phyloP scores from a whole-genome alignment of 2,113 vertebrate genomes.

The Egretta garzetta region DNA sequence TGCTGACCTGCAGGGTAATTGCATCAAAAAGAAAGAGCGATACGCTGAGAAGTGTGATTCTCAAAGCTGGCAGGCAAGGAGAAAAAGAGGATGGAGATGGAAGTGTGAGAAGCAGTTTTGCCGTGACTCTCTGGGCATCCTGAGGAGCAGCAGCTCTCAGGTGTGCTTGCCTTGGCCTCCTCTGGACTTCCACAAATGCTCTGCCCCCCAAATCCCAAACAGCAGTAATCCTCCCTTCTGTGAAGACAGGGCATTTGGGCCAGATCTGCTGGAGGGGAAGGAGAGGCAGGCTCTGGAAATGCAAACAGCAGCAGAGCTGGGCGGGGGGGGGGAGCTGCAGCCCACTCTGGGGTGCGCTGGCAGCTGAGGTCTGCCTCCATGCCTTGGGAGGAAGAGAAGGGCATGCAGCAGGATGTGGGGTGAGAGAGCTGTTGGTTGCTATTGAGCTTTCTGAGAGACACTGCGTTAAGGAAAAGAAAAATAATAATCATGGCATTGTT shows the following conservation, averaged over 20 bases:
- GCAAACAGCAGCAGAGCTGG: background rate
- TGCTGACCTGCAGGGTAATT: background rate
- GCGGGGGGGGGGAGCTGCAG: background rate
- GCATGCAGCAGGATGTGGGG: background rate
- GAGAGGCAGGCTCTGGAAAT: background rate
- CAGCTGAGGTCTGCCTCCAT: background rate
- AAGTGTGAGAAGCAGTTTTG: background rate
- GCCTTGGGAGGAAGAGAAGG: background rate
- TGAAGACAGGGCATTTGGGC: background rate
- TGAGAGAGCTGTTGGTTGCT: background rate
- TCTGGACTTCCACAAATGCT: background rate
- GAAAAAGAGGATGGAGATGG: background rate
- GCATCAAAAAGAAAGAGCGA: background rate
- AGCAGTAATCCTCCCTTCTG: background rate
- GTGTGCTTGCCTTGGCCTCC: background rate
- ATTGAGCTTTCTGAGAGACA: background rate
- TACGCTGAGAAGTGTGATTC: background rate
- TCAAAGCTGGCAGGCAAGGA: background rate
- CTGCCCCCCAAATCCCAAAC: background rate
- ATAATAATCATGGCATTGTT: background rate
- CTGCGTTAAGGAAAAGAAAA: background rate
- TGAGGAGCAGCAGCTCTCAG: background rate
- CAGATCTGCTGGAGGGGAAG: background rate
- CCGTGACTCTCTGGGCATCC: rapidly evolving
- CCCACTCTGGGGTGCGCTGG: background rate